These are phyloP conservation scores for Melitaea athalia DNA, from an alignment of 2,888 invertebrate species.

Conservation along the genomic window DNA sequence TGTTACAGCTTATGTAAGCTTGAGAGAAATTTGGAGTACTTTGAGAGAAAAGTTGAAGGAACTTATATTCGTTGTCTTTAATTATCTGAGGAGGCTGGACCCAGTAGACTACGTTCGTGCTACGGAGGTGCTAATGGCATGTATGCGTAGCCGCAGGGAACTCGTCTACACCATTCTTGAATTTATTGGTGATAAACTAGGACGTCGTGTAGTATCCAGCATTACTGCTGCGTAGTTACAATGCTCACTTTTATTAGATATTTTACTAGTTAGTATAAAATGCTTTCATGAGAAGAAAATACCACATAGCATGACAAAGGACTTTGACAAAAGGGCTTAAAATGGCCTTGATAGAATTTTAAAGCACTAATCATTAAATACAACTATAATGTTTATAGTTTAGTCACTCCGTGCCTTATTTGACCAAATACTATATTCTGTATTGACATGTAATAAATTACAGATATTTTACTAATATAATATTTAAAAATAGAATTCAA, in stretches of 20 bases:
- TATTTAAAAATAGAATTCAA: background rate
- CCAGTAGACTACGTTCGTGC: conserved; percentile 60
- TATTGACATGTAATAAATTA: too few species aligned
- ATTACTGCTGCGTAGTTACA: conserved; percentile 49
- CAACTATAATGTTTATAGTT: too few species aligned
- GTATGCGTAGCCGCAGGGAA: conserved; percentile 53
- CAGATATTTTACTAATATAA: background rate
- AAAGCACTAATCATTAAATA: too few species aligned
- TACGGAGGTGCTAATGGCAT: conserved; percentile 58
- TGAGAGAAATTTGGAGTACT: conserved; percentile 62
- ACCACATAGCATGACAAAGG: too few species aligned
- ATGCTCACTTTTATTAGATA: too few species aligned
- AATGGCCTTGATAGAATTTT: too few species aligned
- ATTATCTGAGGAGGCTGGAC: conserved; percentile 60
- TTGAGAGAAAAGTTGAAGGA: conserved; percentile 61
- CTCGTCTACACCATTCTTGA: conserved; percentile 64
- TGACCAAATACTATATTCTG: too few species aligned
- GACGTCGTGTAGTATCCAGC: conserved; percentile 57
- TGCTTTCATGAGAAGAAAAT: too few species aligned
- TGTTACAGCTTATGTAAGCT: conserved; percentile 59
- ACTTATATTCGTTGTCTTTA: conserved; percentile 63
- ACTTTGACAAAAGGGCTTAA: too few species aligned
- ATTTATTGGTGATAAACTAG: conserved; percentile 62
- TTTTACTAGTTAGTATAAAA: too few species aligned
- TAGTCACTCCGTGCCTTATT: too few species aligned